Evolutionary conservation across 2,888 invertebrate genomes (phyloP), one percentile per base, ranked within the genome.

Genomic region (Plusia festucae): DNA sequence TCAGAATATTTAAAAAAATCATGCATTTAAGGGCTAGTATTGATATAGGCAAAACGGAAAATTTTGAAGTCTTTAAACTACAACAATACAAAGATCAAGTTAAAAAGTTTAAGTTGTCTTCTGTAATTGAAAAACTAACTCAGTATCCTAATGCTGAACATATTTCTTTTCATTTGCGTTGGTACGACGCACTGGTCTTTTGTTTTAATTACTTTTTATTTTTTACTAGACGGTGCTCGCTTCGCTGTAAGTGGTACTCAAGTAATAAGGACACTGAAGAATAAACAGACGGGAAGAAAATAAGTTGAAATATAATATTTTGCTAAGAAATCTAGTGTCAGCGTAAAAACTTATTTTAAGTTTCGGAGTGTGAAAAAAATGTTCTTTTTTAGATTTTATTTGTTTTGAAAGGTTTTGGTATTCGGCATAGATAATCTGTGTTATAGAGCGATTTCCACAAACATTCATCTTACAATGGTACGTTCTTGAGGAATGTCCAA

Each of bases 161-260:
- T 40, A 40, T n/a, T 40, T 40, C n/a, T 40, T 40, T n/a, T n/a
- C 40, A 40, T 40, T 40, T 40, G 40, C 40, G n/a, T 40, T 34
- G n/a, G n/a, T n/a, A 40, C 40, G 40, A 40, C 40, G 40, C 40
- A 40, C 40, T 40, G 40, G 40, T 40, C 40, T 40, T 40, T 40
- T 40, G 40, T 40, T 40, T 40, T 40, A 40, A 40, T 40, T 40
- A n/a, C 40, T 40, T 40, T 40, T 40, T 40, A 40, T 40, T n/a
- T 40, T 40, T 40, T n/a, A 40, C n/a, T 40, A 40, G 40, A 40
- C n/a, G 40, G 40, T n/a, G 40, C 40, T n/a, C 40, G 15, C 40
- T 34, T 34, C 34, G 13, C 34, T 40, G n/a, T 40, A 40, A 40
- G 40, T 40, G 40, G 40, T 40, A 40, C n/a, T 40, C 40, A 40